These are phyloP conservation scores for Xestia ashworthii DNA, from an alignment of 2,888 invertebrate species.

Conservation along the genomic window DNA sequence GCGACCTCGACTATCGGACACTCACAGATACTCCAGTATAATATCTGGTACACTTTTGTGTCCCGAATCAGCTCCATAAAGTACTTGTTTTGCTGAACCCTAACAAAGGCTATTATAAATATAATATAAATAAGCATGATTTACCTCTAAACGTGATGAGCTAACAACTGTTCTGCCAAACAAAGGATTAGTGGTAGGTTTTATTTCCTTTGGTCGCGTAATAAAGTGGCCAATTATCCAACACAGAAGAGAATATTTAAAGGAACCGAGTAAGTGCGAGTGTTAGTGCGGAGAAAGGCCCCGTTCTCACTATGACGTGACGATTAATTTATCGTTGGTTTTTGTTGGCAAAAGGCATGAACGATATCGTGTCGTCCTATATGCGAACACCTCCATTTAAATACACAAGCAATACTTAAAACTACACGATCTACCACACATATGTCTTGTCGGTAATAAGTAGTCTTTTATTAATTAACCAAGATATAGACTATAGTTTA, in stretches of 20 bases:
- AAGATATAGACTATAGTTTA: background rate
- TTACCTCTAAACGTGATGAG: conserved; percentile 25
- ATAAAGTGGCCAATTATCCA: conserved; percentile 40
- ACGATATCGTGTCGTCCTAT: no score
- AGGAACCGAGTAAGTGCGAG: background rate
- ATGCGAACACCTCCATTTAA: no score
- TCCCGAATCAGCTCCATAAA: background rate
- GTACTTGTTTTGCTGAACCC: background rate
- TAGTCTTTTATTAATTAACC: background rate
- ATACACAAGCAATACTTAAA: no score
- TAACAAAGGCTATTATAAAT: conserved; percentile 1
- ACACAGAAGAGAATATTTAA: background rate
- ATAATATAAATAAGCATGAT: conserved; percentile 33
- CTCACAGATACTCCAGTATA: background rate
- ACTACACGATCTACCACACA: background rate
- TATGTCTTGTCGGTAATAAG: background rate
- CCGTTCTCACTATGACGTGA: no score
- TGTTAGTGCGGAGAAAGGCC: background rate
- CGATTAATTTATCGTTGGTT: no score
- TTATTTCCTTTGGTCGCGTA: conserved; percentile 2
- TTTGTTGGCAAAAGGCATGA: no score
- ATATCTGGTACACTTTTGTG: background rate
- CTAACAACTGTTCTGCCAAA: conserved; percentile 26
- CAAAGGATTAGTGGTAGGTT: conserved; percentile 16
- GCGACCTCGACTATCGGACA: background rate